phyloP scores from a whole-genome alignment of 2,888 invertebrate species.

The Spodoptera exigua region DNA sequence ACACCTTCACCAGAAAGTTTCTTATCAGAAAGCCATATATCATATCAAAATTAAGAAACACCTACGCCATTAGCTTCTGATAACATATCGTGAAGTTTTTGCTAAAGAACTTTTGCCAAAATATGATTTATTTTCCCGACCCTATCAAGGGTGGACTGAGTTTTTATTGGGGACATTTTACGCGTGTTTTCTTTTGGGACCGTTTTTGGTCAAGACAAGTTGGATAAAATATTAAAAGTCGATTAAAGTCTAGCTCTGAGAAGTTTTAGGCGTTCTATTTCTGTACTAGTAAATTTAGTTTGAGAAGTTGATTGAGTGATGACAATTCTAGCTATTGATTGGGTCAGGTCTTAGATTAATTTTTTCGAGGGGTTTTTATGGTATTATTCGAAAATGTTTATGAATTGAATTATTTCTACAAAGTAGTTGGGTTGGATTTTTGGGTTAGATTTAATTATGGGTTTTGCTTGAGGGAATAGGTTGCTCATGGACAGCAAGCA shows the following conservation, averaged over 20 bases:
- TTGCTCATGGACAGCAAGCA: no score
- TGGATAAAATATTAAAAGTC: background rate
- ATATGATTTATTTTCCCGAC: constrained; percentile 51
- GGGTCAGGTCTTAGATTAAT: no score
- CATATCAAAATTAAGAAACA: constrained; percentile 56
- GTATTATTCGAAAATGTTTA: no score
- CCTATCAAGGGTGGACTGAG: constrained; percentile 33
- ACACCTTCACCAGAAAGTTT: constrained; percentile 24
- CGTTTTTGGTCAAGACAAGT: background rate
- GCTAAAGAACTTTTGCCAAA: constrained; percentile 36
- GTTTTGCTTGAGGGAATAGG: no score
- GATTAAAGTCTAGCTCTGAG: background rate
- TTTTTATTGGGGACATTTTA: constrained; percentile 35
- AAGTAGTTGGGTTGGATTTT: no score
- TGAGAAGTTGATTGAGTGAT: no score
- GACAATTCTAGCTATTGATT: no score
- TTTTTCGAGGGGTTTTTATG: no score
- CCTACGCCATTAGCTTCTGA: constrained; percentile 38
- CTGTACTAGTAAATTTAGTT: no score
- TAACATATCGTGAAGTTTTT: constrained; percentile 44
- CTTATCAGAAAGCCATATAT: constrained; percentile 48
- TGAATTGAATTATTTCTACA: no score
- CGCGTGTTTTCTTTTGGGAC: constrained; percentile 4
- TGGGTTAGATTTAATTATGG: no score
- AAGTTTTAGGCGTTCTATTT: no score